These are phyloP conservation scores for Sipha maydis DNA, from an alignment of 2,888 invertebrate genomes.

Conservation along the genomic window DNA sequence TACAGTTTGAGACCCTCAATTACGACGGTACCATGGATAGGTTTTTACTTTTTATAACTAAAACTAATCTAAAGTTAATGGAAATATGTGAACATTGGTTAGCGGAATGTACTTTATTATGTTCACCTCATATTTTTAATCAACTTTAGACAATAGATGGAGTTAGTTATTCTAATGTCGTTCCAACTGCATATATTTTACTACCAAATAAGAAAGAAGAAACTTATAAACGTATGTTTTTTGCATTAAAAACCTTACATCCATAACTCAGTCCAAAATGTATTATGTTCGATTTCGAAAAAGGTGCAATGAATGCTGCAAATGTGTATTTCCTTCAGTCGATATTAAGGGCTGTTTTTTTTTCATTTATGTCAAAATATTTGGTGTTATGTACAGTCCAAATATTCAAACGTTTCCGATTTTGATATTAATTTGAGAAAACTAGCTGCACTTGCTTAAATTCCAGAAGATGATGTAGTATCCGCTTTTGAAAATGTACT, in stretches of 20 bases:
- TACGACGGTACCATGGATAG: no score
- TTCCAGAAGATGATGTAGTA: no score
- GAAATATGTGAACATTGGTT: neutral
- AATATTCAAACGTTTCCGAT: no score
- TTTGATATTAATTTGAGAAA: no score
- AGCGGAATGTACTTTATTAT: neutral
- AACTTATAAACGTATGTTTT: neutral
- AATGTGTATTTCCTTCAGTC: no score
- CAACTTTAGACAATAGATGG: neutral
- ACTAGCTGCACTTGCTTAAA: no score
- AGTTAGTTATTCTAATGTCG: neutral
- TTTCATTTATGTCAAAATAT: no score
- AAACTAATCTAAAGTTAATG: neutral
- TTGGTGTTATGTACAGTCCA: no score
- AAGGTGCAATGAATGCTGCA: neutral
- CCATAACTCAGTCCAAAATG: neutral
- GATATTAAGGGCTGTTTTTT: no score
- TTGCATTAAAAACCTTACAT: neutral
- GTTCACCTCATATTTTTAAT: neutral
- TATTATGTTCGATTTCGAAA: neutral
- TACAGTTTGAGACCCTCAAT: no score
- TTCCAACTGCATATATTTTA: neutral
- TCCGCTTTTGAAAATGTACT: no score
- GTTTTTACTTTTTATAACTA: no score
- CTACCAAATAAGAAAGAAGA: neutral